These are phyloP conservation scores for Ariopsis seemanni DNA, from an alignment of 2,113 vertebrate genomes.

Conservation along the genomic window DNA sequence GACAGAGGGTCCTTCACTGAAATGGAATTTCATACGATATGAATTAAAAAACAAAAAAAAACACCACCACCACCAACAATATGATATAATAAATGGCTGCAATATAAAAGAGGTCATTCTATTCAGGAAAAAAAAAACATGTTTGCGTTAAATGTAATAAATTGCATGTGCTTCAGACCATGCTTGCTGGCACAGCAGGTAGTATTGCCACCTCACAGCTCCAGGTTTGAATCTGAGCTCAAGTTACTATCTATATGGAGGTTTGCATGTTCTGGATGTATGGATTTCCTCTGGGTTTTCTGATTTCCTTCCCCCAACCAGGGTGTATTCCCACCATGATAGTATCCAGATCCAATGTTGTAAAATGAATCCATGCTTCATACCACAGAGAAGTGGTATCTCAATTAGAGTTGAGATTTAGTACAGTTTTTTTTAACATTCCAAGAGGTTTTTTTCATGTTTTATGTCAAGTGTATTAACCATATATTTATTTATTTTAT, in stretches of 20 bases:
- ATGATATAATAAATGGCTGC: no score
- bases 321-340: background rate
- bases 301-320: background rate
- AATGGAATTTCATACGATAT: background rate
- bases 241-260: background rate
- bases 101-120: no score
- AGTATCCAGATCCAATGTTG: background rate
- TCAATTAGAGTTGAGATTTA: background rate
- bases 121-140: background rate
- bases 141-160: background rate
- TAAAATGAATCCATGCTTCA: background rate
- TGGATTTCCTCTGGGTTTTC: background rate
- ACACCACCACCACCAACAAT: no score
- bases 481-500: background rate
- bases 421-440: background rate
- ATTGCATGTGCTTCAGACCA: background rate
- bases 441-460: background rate
- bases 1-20: background rate
- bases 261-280: background rate
- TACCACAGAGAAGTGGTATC: background rate
- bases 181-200: background rate
- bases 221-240: background rate
- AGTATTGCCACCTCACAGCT: background rate
- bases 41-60: no score
- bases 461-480: background rate